A percentile compares a stretch with the other conserved stretches of the same genome.
Conservation (phyloP, 2,797 vertebrate species). For the Amazonetta brasiliensis region DNA sequence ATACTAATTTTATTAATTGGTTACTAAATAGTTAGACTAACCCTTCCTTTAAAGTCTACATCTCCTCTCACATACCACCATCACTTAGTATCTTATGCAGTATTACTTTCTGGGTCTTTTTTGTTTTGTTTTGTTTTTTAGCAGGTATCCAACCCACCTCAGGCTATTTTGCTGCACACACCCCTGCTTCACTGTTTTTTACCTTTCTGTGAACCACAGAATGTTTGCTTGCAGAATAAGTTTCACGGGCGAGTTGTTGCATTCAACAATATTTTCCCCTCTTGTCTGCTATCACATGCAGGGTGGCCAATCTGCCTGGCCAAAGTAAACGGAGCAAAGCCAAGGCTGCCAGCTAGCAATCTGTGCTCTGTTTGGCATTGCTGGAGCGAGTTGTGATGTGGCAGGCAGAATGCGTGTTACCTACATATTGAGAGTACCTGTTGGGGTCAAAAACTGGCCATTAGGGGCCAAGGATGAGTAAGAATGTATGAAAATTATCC, state of each 20-base stretch:
- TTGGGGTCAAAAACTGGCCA: constrained; percentile 6
- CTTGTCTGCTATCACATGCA: not conserved
- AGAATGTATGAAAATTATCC: constrained; percentile 23
- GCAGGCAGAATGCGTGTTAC: not conserved
- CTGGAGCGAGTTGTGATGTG: not conserved
- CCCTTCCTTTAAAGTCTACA: not conserved
- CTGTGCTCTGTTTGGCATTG: not conserved
- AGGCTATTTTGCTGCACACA: not conserved
- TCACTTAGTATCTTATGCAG: constrained; percentile 40
- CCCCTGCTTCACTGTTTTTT: not conserved
- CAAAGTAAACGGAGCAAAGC: not conserved
- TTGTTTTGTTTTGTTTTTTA: not conserved
- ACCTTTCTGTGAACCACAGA: not conserved
- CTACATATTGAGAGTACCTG: not conserved
- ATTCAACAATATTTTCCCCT: not conserved
- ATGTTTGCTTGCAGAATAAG: constrained; percentile 4
- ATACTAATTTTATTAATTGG: not conserved
- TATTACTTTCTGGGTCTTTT: not conserved
- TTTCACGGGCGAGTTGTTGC: not conserved
- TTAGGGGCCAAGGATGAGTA: constrained; percentile 37
- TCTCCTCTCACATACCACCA: not conserved
- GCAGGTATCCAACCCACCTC: not conserved
- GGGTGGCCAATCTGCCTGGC: not conserved
- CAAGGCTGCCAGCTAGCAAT: constrained; percentile 15
- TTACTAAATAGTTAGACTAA: not conserved